Evolutionary conservation across 2,797 vertebrate genomes (phyloP).

Genomic region (Phoeniculus purpureus): DNA sequence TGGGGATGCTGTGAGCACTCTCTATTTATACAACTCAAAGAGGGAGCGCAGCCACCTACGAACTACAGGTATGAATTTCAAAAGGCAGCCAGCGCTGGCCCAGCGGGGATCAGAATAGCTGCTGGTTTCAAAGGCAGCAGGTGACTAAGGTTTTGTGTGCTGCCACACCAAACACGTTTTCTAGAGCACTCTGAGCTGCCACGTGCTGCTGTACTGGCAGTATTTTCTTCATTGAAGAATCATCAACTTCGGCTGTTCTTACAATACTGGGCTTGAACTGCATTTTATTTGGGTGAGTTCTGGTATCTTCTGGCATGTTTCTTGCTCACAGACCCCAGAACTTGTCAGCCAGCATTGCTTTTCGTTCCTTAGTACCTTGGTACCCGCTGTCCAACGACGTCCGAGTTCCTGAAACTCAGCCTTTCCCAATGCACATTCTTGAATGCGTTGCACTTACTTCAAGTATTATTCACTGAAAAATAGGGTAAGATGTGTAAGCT

Average conservation of each 20-base stretch:
- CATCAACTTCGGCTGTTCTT: neutral
- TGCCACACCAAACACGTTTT: neutral
- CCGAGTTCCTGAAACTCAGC: neutral
- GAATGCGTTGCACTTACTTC: neutral
- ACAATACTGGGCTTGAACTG: neutral
- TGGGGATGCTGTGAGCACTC: neutral
- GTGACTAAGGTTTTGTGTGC: neutral
- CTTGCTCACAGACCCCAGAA: neutral
- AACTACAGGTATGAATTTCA: neutral
- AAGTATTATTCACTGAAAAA: neutral
- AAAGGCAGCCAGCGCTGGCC: fast-evolving
- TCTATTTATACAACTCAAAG: neutral
- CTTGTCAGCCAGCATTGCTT: neutral
- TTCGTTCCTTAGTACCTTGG: neutral
- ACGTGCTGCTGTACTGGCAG: neutral
- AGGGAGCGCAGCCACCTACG: neutral
- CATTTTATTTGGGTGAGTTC: neutral
- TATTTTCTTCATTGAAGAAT: neutral
- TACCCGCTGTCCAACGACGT: neutral
- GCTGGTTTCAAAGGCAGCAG: neutral
- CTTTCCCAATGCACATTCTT: neutral
- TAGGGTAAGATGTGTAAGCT: neutral
- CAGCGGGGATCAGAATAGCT: neutral
- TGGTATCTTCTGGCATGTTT: neutral
- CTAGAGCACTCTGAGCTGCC: neutral